Evolutionary conservation across 2,888 invertebrate species (phyloP), one percentile per base, ranked within the genome.

Genomic region (Ophraella communa): DNA sequence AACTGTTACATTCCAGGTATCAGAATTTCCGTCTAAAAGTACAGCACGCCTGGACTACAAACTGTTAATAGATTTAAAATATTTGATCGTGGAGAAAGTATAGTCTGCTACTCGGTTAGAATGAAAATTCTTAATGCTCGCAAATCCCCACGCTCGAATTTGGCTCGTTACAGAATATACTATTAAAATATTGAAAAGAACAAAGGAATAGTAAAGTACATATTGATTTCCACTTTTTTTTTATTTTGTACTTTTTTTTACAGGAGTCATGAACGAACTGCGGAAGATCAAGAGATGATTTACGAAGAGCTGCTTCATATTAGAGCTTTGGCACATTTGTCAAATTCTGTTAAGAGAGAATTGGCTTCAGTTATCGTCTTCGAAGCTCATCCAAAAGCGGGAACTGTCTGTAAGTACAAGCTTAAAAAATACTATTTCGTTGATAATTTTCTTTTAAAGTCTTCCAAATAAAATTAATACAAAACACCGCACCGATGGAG

Each of bases 261-360:
- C 81, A 93, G 92, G 71, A 87, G 89, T 47, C 88, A 90, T 76
- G 92, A 93, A 78, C 84, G 94, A 69, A 90, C 89, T 11, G 83
- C 87, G 14, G 92, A 93, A 77, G 94, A 94, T 80, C 82, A 93
- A 77, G 92, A 93, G 81, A 86, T 90, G 68, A 92, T 94, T 69
- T 93, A 91, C 79, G 93, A 93, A 76, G 93, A 94, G 78, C 84
- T 94, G 56, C 84, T 92, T 68, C 92, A 92, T 79, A 91, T 94
- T 74, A 89, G 92, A 75, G 92, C 93, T 14, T 83, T 94, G 65
- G 88, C 92, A 4, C 92, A 94, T 82, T 84, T 94, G 61, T 91
- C 91, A 66, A 92, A 91, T 73, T 91, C 91, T 76, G 91, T 94
- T 67, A 93, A 92, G 81, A 84, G 91, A 65, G 93, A 94, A 82